Conservation (phyloP, 2,888 invertebrate species). For the Dasysyrphus tricinctus region DNA sequence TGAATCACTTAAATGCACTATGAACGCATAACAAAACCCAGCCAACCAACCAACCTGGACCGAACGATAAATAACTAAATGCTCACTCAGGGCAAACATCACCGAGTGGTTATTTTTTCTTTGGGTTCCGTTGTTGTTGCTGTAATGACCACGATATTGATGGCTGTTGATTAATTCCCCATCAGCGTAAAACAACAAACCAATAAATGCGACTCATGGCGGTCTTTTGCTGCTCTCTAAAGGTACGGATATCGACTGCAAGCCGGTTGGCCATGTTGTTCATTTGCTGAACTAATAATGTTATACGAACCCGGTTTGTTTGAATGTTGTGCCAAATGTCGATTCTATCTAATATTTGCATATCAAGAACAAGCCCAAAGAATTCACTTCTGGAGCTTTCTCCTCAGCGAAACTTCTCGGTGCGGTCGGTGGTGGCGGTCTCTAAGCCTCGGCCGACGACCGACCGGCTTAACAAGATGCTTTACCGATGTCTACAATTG, state of each 20-base stretch:
- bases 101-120: too few species aligned
- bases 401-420: neutral
- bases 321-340: slow-evolving; percentile 42
- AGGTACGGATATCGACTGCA: too few species aligned
- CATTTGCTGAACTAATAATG: neutral
- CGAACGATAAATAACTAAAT: slow-evolving; percentile 44
- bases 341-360: slow-evolving; percentile 43
- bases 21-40: slow-evolving; percentile 23
- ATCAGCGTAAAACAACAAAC: slow-evolving; percentile 45
- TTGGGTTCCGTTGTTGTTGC: slow-evolving; percentile 31
- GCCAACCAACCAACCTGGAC: slow-evolving; percentile 13
- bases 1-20: slow-evolving; percentile 80
- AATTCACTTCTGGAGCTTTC: slow-evolving; percentile 60
- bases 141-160: slow-evolving; percentile 54
- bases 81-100: slow-evolving; percentile 54
- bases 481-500: slow-evolving; percentile 43
- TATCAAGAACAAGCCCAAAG: slow-evolving; percentile 30
- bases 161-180: slow-evolving; percentile 58
- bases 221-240: neutral
- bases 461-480: slow-evolving; percentile 58
- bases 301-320: slow-evolving; percentile 1
- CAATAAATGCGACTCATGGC: slow-evolving; percentile 29
- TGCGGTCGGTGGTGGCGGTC: neutral
- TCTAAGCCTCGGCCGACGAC: slow-evolving; percentile 3
- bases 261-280: slow-evolving; percentile 54